These are phyloP conservation scores for Bothrops jararaca DNA, from an alignment of 2,113 vertebrate species.

Conservation along the genomic window DNA sequence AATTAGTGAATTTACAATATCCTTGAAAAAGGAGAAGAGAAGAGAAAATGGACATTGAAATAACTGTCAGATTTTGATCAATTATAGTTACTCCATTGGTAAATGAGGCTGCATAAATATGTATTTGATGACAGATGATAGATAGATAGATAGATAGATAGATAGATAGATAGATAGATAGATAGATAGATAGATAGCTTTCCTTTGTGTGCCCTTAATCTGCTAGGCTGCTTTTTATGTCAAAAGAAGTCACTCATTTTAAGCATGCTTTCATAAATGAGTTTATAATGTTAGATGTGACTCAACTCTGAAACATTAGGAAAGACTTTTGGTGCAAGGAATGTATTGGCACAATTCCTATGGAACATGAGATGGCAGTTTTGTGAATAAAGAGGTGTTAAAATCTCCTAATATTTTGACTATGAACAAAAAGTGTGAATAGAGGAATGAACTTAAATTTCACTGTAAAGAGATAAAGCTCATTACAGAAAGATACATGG, in stretches of 20 bases:
- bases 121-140: background rate
- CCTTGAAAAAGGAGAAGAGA: background rate
- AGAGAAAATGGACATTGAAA: background rate
- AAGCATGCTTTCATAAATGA: background rate
- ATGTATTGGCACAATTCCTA: background rate
- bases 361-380: background rate
- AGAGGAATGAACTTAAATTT: background rate
- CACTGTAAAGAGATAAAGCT: background rate
- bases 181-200: background rate
- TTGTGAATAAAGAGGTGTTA: background rate
- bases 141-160: too few relatives aligned
- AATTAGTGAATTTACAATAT: background rate
- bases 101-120: background rate
- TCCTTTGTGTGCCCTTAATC: background rate
- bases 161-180: too few relatives aligned
- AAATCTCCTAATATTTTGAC: background rate
- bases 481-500: background rate
- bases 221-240: background rate
- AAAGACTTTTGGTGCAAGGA: background rate
- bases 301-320: background rate
- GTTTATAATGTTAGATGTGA: background rate
- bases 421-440: background rate
- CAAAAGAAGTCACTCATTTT: background rate
- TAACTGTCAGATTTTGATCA: background rate
- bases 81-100: background rate